These are phyloP conservation scores for Drosophila incognita DNA, from an alignment of 2,888 invertebrate species.

Conservation along the genomic window DNA sequence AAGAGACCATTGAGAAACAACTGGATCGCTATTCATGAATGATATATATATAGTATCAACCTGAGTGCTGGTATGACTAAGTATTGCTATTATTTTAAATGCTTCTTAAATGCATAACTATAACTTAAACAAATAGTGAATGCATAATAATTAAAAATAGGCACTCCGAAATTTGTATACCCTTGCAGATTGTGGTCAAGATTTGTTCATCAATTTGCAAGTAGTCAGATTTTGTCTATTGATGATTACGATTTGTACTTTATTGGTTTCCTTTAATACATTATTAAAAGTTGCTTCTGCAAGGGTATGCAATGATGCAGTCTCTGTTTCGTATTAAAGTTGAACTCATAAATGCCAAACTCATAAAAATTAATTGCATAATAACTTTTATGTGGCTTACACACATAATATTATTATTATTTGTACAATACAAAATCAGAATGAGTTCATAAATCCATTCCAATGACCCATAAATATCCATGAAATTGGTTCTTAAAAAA, in stretches of 20 bases:
- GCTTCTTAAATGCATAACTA: conserved; percentile 9
- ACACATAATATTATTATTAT: background rate
- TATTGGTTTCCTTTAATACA: background rate
- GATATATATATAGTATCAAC: conserved; percentile 1
- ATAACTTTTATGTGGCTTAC: background rate
- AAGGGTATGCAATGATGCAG: background rate
- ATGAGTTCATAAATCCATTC: background rate
- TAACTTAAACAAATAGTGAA: background rate
- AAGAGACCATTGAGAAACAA: conserved; percentile 41
- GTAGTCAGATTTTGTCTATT: background rate
- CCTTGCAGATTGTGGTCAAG: background rate
- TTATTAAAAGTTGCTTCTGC: background rate
- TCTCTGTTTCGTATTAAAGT: background rate
- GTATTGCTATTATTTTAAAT: background rate
- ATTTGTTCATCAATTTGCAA: background rate
- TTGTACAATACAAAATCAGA: background rate
- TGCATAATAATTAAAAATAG: background rate
- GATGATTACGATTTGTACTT: background rate
- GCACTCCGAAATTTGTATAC: background rate
- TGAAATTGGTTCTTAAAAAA: conserved; percentile 4
- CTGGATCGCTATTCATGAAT: too few relatives aligned
- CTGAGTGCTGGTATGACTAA: conserved; percentile 15
- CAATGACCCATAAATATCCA: conserved; percentile 11
- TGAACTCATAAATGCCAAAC: conserved; percentile 8
- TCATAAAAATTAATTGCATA: conserved; percentile 3